Percentiles rank a stretch among this genome's conserved stretches.
Evolutionary conservation across 2,113 vertebrate genomes (phyloP).

Genomic region (Myiozetetes cayanensis): DNA sequence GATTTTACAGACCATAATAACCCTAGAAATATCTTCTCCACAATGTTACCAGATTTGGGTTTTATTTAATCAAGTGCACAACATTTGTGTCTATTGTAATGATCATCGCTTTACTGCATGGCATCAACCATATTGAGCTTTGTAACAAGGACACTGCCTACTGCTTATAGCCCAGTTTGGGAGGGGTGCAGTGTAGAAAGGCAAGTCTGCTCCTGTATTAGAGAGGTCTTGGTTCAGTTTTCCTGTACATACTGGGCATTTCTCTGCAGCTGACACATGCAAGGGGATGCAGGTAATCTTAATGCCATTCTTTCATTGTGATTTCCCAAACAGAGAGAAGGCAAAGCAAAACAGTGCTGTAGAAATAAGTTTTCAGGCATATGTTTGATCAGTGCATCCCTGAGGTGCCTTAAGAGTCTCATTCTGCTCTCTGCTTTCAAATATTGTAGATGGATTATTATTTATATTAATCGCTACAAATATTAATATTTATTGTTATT

Average conservation of each 20-base stretch:
- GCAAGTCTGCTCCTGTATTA: neutral
- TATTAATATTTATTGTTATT: neutral
- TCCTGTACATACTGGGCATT: neutral
- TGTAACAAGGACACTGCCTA: neutral
- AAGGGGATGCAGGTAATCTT: neutral
- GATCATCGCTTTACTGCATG: neutral
- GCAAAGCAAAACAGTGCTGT: neutral
- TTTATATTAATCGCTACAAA: neutral
- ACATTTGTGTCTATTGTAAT: neutral
- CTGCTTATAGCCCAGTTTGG: neutral
- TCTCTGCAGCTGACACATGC: neutral
- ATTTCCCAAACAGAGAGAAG: neutral
- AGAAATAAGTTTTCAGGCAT: neutral
- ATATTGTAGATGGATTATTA: neutral
- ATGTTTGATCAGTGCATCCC: neutral
- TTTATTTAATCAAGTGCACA: rapidly evolving
- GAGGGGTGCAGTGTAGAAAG: neutral
- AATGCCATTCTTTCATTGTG: neutral
- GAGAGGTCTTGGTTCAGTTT: neutral
- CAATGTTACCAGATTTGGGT: neutral
- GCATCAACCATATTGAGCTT: neutral
- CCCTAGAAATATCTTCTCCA: neutral
- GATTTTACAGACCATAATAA: neutral
- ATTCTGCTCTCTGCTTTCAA: neutral
- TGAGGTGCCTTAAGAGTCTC: neutral